These are phyloP conservation scores for Ancistrus triradiatus DNA, from an alignment of 2,113 vertebrate genomes.

Conservation along the genomic window DNA sequence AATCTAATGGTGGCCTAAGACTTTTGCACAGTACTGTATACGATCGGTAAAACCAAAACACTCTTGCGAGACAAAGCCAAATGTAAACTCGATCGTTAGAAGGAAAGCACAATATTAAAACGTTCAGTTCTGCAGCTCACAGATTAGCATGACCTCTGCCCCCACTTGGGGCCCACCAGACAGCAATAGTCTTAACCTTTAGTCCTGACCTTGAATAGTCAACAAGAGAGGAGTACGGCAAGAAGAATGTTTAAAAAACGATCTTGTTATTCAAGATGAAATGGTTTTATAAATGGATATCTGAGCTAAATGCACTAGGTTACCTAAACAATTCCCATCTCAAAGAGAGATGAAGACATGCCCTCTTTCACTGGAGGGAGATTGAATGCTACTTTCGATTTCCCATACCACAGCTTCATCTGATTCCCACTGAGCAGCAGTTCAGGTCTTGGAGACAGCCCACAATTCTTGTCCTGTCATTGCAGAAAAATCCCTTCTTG, in stretches of 20 bases:
- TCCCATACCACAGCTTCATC: conserved; percentile 20
- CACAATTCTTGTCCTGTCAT: conserved; percentile 26
- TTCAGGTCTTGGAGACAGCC: background rate
- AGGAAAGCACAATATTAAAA: conserved; percentile 1
- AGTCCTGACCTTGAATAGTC: conserved; percentile 43
- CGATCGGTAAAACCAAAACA: too few relatives aligned
- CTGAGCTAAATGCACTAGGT: too few relatives aligned
- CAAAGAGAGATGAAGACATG: background rate
- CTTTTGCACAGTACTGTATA: too few relatives aligned
- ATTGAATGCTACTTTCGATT: conserved; percentile 13
- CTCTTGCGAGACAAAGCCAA: background rate
- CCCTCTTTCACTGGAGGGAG: conserved; percentile 7
- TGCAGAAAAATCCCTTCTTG: background rate
- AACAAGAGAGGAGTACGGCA: conserved; percentile 28
- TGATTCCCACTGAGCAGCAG: conserved; percentile 11
- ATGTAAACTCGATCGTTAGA: background rate
- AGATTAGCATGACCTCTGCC: conserved; percentile 51
- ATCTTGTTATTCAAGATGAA: too few relatives aligned
- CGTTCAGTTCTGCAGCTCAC: conserved; percentile 18
- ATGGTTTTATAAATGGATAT: too few relatives aligned
- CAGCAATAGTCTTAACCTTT: conserved; percentile 45
- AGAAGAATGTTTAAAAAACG: too few relatives aligned
- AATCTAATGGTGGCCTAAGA: too few relatives aligned
- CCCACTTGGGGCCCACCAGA: conserved; percentile 23
- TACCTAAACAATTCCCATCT: too few relatives aligned